These are phyloP conservation scores for Apistogramma diplotaenia DNA, from an alignment of 2,113 vertebrate species.

Conservation along the genomic window DNA sequence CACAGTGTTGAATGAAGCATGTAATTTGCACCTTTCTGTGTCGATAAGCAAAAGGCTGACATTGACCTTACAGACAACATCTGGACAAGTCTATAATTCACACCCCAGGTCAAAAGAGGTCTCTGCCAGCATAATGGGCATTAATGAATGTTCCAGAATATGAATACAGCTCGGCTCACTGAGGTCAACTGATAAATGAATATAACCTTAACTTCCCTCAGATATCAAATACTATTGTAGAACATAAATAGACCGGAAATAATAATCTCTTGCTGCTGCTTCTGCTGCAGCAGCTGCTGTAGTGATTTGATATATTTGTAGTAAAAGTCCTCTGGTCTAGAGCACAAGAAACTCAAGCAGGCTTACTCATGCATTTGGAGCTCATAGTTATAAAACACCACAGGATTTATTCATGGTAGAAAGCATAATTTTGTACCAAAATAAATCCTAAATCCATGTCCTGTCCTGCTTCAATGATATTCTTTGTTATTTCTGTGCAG, in stretches of 20 bases:
- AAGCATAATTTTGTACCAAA: neutral
- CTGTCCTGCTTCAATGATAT: neutral
- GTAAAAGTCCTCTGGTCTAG: neutral
- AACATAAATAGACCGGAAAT: neutral
- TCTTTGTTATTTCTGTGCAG: neutral
- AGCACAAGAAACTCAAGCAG: neutral
- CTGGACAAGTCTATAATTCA: constrained; percentile 28
- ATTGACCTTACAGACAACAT: neutral
- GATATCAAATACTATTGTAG: constrained; percentile 28
- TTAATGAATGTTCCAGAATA: constrained; percentile 4
- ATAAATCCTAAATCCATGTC: neutral
- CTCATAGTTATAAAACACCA: neutral
- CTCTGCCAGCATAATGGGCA: constrained; percentile 2
- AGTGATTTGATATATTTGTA: neutral
- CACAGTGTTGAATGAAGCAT: neutral
- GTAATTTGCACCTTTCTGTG: neutral
- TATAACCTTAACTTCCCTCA: constrained; percentile 21
- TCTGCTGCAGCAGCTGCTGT: neutral
- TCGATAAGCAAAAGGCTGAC: neutral
- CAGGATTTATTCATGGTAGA: neutral
- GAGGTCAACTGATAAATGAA: constrained; percentile 22
- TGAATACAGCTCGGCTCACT: neutral
- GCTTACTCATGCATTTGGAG: neutral
- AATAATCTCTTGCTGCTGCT: neutral
- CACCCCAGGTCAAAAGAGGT: constrained; percentile 21